Conservation (phyloP, 2,888 invertebrate species). For the Holacanthella duospinosa region DNA sequence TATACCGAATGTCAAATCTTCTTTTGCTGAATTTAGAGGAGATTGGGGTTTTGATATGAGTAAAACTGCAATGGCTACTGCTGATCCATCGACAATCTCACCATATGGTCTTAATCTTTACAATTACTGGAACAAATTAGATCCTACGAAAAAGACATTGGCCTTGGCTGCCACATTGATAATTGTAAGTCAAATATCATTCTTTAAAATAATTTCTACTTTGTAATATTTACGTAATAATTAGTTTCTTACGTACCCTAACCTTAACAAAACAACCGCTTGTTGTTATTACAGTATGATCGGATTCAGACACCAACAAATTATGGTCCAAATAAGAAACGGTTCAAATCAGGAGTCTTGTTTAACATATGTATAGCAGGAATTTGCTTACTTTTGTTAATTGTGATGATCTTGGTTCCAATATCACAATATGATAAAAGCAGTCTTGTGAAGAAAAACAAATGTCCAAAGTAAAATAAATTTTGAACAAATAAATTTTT, state of each 20-base stretch:
- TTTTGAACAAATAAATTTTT: too few relatives aligned
- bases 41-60: not conserved
- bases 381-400: not conserved
- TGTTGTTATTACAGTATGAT: too few relatives aligned
- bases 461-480: too few relatives aligned
- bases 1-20: not conserved
- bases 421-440: too few relatives aligned
- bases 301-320: not conserved
- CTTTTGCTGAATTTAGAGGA: not conserved
- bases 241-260: too few relatives aligned
- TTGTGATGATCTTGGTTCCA: too few relatives aligned
- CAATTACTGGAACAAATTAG: not conserved
- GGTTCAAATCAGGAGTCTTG: not conserved
- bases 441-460: too few relatives aligned
- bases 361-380: not conserved
- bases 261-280: too few relatives aligned
- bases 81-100: too few relatives aligned
- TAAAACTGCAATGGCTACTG: not conserved
- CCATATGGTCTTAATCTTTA: not conserved
- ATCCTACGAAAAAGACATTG: not conserved
- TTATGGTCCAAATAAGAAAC: not conserved
- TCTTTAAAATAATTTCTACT: too few relatives aligned
- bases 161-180: not conserved
- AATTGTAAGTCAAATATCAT: not conserved
- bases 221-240: not conserved